Conservation (phyloP, 2,888 invertebrate species). For the Amiota communis region DNA sequence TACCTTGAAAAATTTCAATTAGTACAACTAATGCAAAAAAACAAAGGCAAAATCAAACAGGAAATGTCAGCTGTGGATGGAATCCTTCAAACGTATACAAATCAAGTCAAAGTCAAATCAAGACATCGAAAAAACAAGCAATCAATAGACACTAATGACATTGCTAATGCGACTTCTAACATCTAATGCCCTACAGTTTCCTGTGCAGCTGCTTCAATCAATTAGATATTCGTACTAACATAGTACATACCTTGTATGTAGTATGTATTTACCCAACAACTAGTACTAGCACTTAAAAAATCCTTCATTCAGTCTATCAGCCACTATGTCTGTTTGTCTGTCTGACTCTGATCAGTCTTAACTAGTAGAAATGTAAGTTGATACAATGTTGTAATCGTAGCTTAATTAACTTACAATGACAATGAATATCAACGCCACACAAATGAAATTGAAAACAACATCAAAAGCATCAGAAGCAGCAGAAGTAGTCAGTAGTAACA, state of each 20-base stretch:
- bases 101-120: slow-evolving; percentile 23
- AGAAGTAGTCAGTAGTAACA: slow-evolving; percentile 23
- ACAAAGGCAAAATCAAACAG: neutral
- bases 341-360: neutral
- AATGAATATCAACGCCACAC: slow-evolving; percentile 29
- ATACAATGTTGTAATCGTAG: slow-evolving; percentile 16
- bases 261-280: neutral
- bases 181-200: slow-evolving; percentile 26
- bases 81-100: slow-evolving; percentile 13
- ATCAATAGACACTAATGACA: slow-evolving; percentile 23
- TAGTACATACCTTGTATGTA: too few relatives aligned
- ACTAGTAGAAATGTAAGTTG: too few relatives aligned
- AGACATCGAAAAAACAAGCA: slow-evolving; percentile 4
- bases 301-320: neutral
- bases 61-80: neutral
- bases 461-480: slow-evolving; percentile 38
- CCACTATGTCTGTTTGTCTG: neutral
- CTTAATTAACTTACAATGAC: slow-evolving; percentile 49
- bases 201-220: slow-evolving; percentile 1
- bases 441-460: slow-evolving; percentile 59
- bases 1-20: slow-evolving; percentile 7
- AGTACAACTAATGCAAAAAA: neutral
- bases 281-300: slow-evolving; percentile 15
- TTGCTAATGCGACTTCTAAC: slow-evolving; percentile 13
- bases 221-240: neutral